Conservation (phyloP, 1,140 invertebrate genomes). For the Tribolium castaneum region DNA sequence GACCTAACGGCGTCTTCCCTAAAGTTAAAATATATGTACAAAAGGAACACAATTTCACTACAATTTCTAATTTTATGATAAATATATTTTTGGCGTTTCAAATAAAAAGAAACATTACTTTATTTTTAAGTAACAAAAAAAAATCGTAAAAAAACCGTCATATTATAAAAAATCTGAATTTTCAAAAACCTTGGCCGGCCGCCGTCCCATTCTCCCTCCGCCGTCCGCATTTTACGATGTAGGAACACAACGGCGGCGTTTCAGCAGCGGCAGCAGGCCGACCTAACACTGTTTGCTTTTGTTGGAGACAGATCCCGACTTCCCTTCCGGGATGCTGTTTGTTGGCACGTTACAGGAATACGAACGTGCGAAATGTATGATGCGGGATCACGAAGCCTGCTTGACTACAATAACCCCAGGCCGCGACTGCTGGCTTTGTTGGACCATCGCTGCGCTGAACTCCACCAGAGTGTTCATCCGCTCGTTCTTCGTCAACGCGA, state of each 20-base stretch:
- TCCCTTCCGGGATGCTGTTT: conserved; percentile 25
- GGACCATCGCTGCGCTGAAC: conserved; percentile 63
- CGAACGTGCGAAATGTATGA: conserved; percentile 55
- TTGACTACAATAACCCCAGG: conserved; percentile 90
- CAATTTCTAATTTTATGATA: conserved; percentile 57
- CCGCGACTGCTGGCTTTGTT: conserved; percentile 75
- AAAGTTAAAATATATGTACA: conserved; percentile 59
- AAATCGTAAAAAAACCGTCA: conserved; percentile 60
- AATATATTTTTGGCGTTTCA: conserved; percentile 63
- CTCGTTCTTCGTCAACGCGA: conserved; percentile 78
- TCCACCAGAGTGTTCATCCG: conserved; percentile 74
- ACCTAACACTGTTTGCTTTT: conserved; percentile 35
- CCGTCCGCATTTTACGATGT: conserved; percentile 4
- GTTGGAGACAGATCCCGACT: conserved; percentile 19
- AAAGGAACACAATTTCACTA: conserved; percentile 63
- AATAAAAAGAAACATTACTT: conserved; percentile 59
- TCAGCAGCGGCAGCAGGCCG: conserved; percentile 18
- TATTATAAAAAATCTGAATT: conserved; percentile 42
- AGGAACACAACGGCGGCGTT: conserved; percentile 23
- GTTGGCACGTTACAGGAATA: conserved; percentile 14
- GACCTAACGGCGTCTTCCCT: conserved; percentile 5
- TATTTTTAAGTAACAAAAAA: conserved; percentile 62
- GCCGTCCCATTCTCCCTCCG: conserved; percentile 14
- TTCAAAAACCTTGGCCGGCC: conserved; percentile 36
- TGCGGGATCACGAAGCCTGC: conserved; percentile 70